Evolutionary conservation across 64 coral and sea anemone genomes (phyloP), one percentile per base, ranked within the genome.

Genomic region (Stichodactyla mertensii): DNA sequence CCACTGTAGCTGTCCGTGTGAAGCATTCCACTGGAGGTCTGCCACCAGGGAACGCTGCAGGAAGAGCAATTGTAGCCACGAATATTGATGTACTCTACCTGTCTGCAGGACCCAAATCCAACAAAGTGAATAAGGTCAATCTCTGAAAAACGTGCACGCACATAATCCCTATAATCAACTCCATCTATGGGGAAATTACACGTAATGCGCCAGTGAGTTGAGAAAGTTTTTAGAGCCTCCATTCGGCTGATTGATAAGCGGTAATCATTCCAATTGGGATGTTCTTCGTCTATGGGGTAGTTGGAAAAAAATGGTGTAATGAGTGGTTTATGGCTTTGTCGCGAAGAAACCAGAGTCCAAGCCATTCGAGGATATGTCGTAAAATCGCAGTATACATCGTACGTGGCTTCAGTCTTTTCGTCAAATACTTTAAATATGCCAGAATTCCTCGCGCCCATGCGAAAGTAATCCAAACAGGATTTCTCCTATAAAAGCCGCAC

Each of bases 61-160:
- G 81, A 62, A 26, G 6, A 82, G 26, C 82, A 77, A 1, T 87
- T 23, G 60, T 91, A 89, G 11, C 89, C 85, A 36, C 84, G 78
- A 52, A 94, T 77, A 55, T 87, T 94, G 15, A 94, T 58, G 24
- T 88, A 94, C 51, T 94, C 92, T 36, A 94, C 88, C 61, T 51
- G 79, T 61, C 82, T 94, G 28, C 92, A 94, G 18, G 20, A 26
- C 1, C 23, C 26, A 5, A 2, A 16, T 45, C 87, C 91, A 22
- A 64, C 10, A 55, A 70, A 89, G 27, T 57, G 64, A 16, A 93
- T 10, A 1, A 93, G 78, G 23, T 93, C 86, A 18, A 88, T 66
- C 20, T 88, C 87, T 8, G 78, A 62, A 20, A 93, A 89, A 7
- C 79, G 85, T 36, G 64, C 87, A 1, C 91, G 87, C 18, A 88